phyloP scores from a whole-genome alignment of 2,797 vertebrate species.

The Gastrophryne carolinensis region DNA sequence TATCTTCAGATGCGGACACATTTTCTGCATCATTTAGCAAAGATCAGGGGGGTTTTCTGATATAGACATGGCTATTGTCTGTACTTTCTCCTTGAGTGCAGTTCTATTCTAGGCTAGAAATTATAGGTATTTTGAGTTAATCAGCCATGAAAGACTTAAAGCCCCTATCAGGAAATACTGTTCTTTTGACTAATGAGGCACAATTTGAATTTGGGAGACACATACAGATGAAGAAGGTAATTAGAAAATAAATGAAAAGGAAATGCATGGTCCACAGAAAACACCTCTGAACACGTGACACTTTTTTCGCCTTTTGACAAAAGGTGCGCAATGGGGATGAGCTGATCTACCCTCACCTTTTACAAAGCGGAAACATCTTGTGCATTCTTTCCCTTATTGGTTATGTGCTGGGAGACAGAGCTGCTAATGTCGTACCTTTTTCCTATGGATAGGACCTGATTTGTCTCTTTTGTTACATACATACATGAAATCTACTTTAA shows the following conservation, averaged over 20 bases:
- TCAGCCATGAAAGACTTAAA: constrained; percentile 37
- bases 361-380: no score
- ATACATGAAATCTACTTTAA: no score
- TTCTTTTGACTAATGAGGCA: constrained; percentile 44
- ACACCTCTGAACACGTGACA: not conserved
- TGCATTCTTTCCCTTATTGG: no score
- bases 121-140: constrained; percentile 36
- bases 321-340: not conserved
- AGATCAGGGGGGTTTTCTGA: not conserved
- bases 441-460: no score
- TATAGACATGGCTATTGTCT: constrained; percentile 19
- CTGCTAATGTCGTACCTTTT: no score
- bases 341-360: no score
- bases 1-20: not conserved
- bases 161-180: constrained; percentile 40
- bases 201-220: constrained; percentile 40
- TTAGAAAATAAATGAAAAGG: constrained; percentile 36
- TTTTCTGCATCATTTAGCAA: constrained; percentile 6
- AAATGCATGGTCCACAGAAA: not conserved
- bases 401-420: no score
- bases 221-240: constrained; percentile 21
- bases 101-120: constrained; percentile 10
- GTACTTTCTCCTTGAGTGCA: constrained; percentile 19
- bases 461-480: no score
- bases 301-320: not conserved